Evolutionary conservation across 2,888 invertebrate genomes (phyloP).

Genomic region (Rhogogaster chlorosoma): DNA sequence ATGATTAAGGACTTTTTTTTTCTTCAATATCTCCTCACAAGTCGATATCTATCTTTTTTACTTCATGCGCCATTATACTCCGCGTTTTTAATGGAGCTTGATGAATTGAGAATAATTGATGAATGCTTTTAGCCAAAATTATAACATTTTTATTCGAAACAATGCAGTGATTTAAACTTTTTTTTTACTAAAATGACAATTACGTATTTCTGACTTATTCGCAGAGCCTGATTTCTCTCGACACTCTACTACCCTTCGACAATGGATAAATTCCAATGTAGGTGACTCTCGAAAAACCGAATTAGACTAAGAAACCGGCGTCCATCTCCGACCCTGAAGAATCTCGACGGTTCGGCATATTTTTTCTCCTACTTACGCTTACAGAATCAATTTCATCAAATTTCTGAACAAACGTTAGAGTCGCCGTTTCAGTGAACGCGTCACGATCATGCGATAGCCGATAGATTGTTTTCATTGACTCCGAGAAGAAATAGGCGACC

Average conservation of each 20-base stretch:
- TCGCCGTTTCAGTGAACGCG: not conserved
- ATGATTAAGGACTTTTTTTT: not conserved
- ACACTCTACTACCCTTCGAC: not conserved
- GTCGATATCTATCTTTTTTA: slow-evolving; percentile 2
- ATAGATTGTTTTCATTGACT: slow-evolving; percentile 8
- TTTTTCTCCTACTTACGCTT: not conserved
- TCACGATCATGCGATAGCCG: not conserved
- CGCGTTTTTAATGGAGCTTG: not conserved
- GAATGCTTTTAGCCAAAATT: slow-evolving; percentile 5
- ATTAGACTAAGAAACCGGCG: not conserved
- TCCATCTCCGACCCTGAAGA: not conserved
- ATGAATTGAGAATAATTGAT: not conserved
- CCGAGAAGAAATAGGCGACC: not conserved
- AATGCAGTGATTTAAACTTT: not conserved
- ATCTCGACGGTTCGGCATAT: not conserved
- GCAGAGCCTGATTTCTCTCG: not conserved
- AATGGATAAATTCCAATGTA: not conserved
- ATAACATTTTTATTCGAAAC: not conserved
- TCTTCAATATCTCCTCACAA: not conserved
- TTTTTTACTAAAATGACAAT: not conserved
- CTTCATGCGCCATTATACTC: not conserved
- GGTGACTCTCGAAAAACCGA: not conserved
- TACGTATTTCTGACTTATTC: not conserved
- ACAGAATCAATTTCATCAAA: slow-evolving; percentile 8
- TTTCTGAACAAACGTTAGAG: not conserved